Evolutionary conservation across 1,140 invertebrate species (phyloP).

Genomic region (Colletes gigas): DNA sequence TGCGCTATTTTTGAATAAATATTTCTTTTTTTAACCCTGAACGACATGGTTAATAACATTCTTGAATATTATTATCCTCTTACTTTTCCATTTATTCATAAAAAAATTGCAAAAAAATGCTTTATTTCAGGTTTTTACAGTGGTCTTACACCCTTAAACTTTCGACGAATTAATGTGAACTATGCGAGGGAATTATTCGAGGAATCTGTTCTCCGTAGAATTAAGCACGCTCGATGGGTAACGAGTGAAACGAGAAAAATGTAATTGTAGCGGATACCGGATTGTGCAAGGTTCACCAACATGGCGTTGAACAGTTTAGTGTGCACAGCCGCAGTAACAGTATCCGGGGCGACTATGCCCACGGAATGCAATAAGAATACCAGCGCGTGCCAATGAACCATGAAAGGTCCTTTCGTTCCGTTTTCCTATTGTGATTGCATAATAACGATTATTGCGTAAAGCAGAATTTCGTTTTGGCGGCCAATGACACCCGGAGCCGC

Average conservation of each 20-base stretch:
- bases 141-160: too few relatives aligned
- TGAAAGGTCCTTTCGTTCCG: slow-evolving; percentile 58
- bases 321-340: slow-evolving; percentile 8
- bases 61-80: too few relatives aligned
- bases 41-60: too few relatives aligned
- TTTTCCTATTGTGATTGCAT: slow-evolving; percentile 48
- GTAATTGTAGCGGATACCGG: slow-evolving; percentile 12
- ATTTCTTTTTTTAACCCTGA: too few relatives aligned
- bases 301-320: slow-evolving; percentile 41
- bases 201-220: neutral
- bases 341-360: slow-evolving; percentile 26
- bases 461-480: slow-evolving; percentile 4
- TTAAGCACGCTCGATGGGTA: neutral
- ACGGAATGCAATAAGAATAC: slow-evolving; percentile 49
- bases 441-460: slow-evolving; percentile 41
- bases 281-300: slow-evolving; percentile 13
- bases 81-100: too few relatives aligned
- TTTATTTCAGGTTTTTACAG: too few relatives aligned
- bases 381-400: slow-evolving; percentile 53
- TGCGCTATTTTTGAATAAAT: too few relatives aligned
- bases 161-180: neutral
- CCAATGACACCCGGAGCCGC: neutral
- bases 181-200: neutral
- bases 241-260: neutral
- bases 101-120: too few relatives aligned